Conservation (phyloP, 2,113 vertebrate species). For the Zosterops lateralis region DNA sequence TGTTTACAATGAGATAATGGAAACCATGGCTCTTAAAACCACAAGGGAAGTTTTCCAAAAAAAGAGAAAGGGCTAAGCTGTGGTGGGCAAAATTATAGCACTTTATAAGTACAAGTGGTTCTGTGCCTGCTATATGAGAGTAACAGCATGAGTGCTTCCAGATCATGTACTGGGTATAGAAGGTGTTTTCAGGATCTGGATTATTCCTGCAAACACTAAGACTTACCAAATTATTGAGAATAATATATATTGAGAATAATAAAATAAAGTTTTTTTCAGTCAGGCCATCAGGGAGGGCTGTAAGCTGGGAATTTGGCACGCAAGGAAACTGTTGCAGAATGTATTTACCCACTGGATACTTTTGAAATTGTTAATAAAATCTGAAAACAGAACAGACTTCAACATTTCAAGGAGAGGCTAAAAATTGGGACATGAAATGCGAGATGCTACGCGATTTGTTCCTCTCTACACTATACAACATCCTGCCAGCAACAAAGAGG, state of each 20-base stretch:
- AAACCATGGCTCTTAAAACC: background rate
- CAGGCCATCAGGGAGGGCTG: background rate
- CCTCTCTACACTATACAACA: background rate
- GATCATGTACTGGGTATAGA: background rate
- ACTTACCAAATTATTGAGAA: background rate
- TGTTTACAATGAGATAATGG: conserved; percentile 28
- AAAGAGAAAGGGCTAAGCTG: background rate
- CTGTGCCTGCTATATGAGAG: background rate
- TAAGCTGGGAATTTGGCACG: background rate
- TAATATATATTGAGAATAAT: background rate
- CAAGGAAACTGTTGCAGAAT: background rate
- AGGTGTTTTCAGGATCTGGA: background rate
- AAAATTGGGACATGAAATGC: background rate
- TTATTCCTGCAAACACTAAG: background rate
- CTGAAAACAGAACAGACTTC: background rate
- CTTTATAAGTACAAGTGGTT: background rate
- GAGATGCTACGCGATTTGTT: background rate
- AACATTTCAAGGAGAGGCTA: background rate
- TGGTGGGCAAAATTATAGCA: background rate
- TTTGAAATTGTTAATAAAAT: background rate
- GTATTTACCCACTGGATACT: background rate
- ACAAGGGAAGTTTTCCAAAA: background rate
- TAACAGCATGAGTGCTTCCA: background rate
- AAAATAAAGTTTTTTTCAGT: background rate
- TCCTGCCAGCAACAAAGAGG: background rate